Evolutionary conservation across 2,888 invertebrate species (phyloP), one percentile per base, ranked within the genome.

Genomic region (Yponomeuta cagnagella): DNA sequence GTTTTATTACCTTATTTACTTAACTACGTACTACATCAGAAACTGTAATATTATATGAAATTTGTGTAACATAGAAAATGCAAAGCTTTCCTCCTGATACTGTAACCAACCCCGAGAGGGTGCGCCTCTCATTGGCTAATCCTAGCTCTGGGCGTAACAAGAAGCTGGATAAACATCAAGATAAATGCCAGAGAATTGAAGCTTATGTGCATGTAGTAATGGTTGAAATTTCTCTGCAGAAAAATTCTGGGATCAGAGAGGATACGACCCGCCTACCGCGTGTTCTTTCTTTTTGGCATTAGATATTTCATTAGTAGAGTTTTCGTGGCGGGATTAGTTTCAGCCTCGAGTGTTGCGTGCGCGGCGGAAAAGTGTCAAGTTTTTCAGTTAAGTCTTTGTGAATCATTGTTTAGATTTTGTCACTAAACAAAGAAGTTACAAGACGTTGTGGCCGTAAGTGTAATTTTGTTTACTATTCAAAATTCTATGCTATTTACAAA

Each of bases 201-300:
- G 52, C 48, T 48, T 69, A 69, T 23, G 12, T 5, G 8, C 15
- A 23, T n/a, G n/a, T 15, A n/a, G 52, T 10, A 48, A 69, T 8
- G 31, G 48, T 23, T 69, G n/a, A 48, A 12, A 52, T 69, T 30
- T 69, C 15, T 15, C 67, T 52, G 52, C 23, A 0, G 2, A 31
- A 4, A 48, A 52, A 2, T 12, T 12, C 48, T 80, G 78, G 81
- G 81, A 84, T 81, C 76, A 78, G 71, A 74, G 73, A 76, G 74
- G 73, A 75, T 75, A 81, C 83, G 86, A 80, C 82, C 87, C 90
- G 88, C 90, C 89, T 88, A 80, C 82, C 74, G 74, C 78, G 80
- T 83, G 15, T 70, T 70, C 64, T 79, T 77, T 79, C 77, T 76
- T 78, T 79, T 80, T 81, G 10, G 15, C 48, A 63, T 80, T 78